phyloP scores from a whole-genome alignment of 2,888 invertebrate genomes.

The Willowsia nigromaculata region DNA sequence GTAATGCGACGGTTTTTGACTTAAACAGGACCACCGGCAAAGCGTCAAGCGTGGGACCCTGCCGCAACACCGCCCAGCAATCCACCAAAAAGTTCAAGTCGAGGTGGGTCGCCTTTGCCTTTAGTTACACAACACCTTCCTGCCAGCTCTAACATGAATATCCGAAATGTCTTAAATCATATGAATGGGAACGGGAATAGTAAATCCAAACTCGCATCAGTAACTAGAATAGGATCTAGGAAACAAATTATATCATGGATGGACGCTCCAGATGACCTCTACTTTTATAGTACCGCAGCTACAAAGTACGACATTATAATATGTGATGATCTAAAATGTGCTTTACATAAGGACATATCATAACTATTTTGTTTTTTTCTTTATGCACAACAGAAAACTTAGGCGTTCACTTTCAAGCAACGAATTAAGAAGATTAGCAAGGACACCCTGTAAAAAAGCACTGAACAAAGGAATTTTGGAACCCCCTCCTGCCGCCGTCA shows the following conservation, averaged over 20 bases:
- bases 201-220: conserved; percentile 87
- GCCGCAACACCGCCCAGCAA: conserved; percentile 72
- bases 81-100: conserved; percentile 71
- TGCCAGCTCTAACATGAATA: conserved; percentile 77
- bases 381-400: conserved; percentile 88
- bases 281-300: conserved; percentile 93
- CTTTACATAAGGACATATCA: not conserved
- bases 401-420: conserved; percentile 89
- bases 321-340: too few relatives aligned
- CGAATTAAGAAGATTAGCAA: conserved; percentile 90
- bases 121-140: conserved; percentile 74
- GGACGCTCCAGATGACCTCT: conserved; percentile 94
- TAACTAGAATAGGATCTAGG: conserved; percentile 87
- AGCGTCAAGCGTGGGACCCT: conserved; percentile 84
- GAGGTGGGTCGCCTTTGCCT: conserved; percentile 79
- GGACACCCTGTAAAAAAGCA: conserved; percentile 86
- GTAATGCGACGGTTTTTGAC: too few relatives aligned
- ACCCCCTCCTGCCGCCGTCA: conserved; percentile 61
- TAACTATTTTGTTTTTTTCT: conserved; percentile 36
- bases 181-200: conserved; percentile 85
- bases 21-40: conserved; percentile 85
- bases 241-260: conserved; percentile 96
- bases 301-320: conserved; percentile 97
- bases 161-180: conserved; percentile 81
- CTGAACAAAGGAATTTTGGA: conserved; percentile 70